Conservation (phyloP, 2,797 vertebrate genomes). For the Melanotaenia trifasciata region DNA sequence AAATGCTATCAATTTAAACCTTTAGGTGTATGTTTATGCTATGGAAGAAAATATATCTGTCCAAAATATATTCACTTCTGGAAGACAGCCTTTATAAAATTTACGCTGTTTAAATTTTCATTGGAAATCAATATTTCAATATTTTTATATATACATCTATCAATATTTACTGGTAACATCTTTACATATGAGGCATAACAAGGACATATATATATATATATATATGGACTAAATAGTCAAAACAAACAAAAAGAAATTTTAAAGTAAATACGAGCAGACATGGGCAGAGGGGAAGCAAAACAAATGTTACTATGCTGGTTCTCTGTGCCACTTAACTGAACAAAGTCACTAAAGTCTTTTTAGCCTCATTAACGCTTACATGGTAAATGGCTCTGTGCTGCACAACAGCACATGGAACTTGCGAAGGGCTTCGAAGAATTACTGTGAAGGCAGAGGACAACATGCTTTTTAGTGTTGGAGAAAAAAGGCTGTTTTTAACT, state of each 20-base stretch:
- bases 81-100: background rate
- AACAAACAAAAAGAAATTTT: background rate
- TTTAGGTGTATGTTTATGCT: no score
- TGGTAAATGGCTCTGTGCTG: conserved; percentile 33
- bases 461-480: conserved; percentile 49
- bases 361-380: conserved; percentile 61
- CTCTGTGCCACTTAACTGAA: conserved; percentile 44
- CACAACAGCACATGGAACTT: conserved; percentile 15
- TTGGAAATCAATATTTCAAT: no score
- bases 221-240: background rate
- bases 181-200: no score
- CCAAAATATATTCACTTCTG: no score
- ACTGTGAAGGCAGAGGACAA: conserved; percentile 66
- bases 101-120: background rate
- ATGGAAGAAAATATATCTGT: no score
- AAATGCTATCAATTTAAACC: no score
- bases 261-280: conserved; percentile 10
- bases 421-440: conserved; percentile 65
- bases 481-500: conserved; percentile 61
- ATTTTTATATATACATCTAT: no score
- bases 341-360: conserved; percentile 55
- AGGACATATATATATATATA: no score
- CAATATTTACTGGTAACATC: no score
- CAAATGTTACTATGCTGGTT: conserved; percentile 25
- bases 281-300: conserved; percentile 13